Base-by-base conservation (phyloP, 2,888 invertebrate species). In the Mythimna albipuncta region DNA sequence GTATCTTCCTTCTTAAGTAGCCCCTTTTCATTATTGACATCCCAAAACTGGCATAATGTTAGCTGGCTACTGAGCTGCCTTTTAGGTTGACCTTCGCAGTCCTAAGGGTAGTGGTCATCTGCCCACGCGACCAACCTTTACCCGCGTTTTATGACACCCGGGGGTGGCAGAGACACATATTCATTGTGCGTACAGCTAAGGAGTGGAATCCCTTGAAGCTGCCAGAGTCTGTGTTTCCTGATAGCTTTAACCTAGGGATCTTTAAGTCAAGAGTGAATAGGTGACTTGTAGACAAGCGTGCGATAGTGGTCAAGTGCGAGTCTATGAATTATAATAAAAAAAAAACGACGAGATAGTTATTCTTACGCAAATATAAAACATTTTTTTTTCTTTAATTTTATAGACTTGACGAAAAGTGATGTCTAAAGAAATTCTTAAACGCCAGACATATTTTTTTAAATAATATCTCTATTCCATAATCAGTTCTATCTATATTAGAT, bases 61-160 rank as follows among this genome's bases (percentile, higher is more conserved):
- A 57, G 21, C 50, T 80, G 57, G 66, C 74, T 47, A 26, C 44
- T 38, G 75, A 69, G 64, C 50, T 77, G 47, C 62, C 58, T 72
- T 72, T 68, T 54, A 32, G 10, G 65, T 59, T 69, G 72, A 73
- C 84, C 77, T 81, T 70, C 77, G 57, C 59, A 77, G 64, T 78
- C 79, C 72, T 79, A 57, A 66, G 82, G 79, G 82, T 77, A 82
- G 66, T 78, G 57, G 79, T 66, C 83, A 68, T 68, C 79, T 69
- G 52, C 78, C 57, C 52, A 55, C 47, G 52, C 77, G 64, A 65
- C 72, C 55, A 82, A 82, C 79, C 79, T 80, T 80, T 80, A 69
- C 59, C 10, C 47, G 58, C 19, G 11, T 69, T 78, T 73, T 79
- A 79, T 66, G 58, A 52, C 47, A 73, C 80, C 66, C 79, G 16